Evolutionary conservation across 53 echinoderm and acorn worm species (phyloP).

Genomic region (Henricia sp.): DNA sequence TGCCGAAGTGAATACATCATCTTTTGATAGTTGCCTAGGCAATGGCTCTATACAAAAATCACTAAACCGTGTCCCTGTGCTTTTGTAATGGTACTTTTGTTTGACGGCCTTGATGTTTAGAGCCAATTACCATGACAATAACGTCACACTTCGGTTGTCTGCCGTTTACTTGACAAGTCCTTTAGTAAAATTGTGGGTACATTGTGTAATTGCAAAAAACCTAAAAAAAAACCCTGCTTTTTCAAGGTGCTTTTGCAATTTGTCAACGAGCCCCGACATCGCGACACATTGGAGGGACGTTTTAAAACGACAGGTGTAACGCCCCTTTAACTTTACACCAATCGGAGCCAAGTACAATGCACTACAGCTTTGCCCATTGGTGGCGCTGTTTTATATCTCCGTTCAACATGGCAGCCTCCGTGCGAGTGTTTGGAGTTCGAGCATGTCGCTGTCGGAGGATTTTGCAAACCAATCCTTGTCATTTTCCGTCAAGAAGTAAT

Average conservation of each 20-base stretch:
- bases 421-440: neutral
- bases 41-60: too few relatives aligned
- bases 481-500: neutral
- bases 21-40: too few relatives aligned
- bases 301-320: neutral
- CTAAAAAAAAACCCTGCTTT: neutral
- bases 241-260: neutral
- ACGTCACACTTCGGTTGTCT: too few relatives aligned
- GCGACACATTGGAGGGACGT: too few relatives aligned
- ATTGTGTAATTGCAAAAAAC: too few relatives aligned
- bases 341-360: neutral
- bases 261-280: neutral
- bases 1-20: too few relatives aligned
- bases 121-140: too few relatives aligned
- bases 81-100: too few relatives aligned
- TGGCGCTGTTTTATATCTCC: slow-evolving; percentile 17
- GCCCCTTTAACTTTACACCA: neutral
- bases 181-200: too few relatives aligned
- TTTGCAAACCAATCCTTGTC: slow-evolving; percentile 21
- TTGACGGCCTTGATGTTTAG: too few relatives aligned
- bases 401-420: slow-evolving; percentile 43
- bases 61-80: too few relatives aligned
- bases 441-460: slow-evolving; percentile 12
- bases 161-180: too few relatives aligned
- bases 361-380: neutral